Conservation (phyloP, 2,113 vertebrate genomes). For the Chitala chitala region DNA sequence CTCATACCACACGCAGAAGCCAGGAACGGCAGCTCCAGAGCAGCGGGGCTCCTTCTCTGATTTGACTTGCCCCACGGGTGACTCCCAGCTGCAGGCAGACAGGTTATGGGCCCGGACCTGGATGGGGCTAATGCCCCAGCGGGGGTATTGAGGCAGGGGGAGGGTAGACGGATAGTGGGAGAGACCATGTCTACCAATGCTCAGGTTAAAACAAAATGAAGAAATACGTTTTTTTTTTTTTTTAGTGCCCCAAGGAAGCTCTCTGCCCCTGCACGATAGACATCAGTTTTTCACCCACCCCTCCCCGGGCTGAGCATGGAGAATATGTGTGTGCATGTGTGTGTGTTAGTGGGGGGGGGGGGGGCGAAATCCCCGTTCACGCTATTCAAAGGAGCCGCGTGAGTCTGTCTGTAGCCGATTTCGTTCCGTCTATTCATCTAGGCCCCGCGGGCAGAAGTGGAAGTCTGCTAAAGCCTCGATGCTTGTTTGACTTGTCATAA, state of each 20-base stretch:
- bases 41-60: slow-evolving; percentile 86
- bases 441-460: slow-evolving; percentile 50
- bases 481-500: slow-evolving; percentile 31
- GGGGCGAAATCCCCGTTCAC: slow-evolving; percentile 78
- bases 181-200: slow-evolving; percentile 75
- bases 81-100: slow-evolving; percentile 83
- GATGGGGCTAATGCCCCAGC: neutral
- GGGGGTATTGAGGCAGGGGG: slow-evolving; percentile 58
- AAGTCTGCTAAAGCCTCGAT: slow-evolving; percentile 23
- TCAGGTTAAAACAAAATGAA: slow-evolving; percentile 84
- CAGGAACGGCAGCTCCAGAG: slow-evolving; percentile 68
- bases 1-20: slow-evolving; percentile 68
- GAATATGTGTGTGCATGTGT: no score
- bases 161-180: slow-evolving; percentile 66
- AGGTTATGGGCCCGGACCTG: slow-evolving; percentile 63
- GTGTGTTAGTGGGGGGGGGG: slow-evolving; percentile 87
- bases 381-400: slow-evolving; percentile 77
- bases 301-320: slow-evolving; percentile 49
- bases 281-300: slow-evolving; percentile 84
- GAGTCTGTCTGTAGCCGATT: slow-evolving; percentile 72
- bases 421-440: slow-evolving; percentile 70
- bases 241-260: slow-evolving; percentile 80
- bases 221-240: slow-evolving; percentile 60
- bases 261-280: slow-evolving; percentile 62
- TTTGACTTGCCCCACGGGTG: slow-evolving; percentile 96